phyloP scores from a whole-genome alignment of 2,797 vertebrate species.

The Catamblyrhynchus diadema region DNA sequence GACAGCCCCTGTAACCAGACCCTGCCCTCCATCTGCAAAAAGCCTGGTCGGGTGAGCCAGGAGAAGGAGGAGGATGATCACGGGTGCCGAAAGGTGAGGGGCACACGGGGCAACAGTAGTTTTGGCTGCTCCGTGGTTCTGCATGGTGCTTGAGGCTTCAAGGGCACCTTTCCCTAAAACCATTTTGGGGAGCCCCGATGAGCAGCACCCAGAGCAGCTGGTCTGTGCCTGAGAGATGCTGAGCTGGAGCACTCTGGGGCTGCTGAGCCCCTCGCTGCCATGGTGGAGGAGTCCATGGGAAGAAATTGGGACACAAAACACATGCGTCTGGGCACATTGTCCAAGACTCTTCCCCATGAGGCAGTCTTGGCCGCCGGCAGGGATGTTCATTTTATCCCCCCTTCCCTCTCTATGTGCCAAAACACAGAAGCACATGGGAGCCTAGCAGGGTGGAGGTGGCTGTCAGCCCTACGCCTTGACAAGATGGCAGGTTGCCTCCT shows the following conservation, averaged over 20 bases:
- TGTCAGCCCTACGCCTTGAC: fast-evolving
- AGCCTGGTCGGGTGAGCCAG: slow-evolving; percentile 83
- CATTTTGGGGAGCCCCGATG: fast-evolving
- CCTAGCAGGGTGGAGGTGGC: background rate
- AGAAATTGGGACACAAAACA: background rate
- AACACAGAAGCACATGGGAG: background rate
- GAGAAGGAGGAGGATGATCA: slow-evolving; percentile 84
- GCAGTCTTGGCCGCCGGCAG: background rate
- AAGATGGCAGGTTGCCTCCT: background rate
- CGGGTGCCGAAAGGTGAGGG: slow-evolving; percentile 87
- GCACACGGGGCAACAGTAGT: background rate
- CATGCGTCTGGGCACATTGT: fast-evolving
- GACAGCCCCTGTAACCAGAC: slow-evolving; percentile 95
- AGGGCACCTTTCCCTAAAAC: background rate
- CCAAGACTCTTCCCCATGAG: background rate
- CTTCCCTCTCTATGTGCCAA: background rate
- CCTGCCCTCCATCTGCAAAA: slow-evolving; percentile 95
- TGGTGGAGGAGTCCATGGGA: background rate
- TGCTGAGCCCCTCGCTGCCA: fast-evolving
- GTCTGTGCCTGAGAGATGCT: background rate
- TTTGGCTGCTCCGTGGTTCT: background rate
- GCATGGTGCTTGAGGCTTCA: fast-evolving
- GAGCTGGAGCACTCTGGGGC: background rate
- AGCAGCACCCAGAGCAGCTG: fast-evolving
- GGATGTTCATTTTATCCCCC: background rate